Base-by-base conservation (phyloP, 1,140 invertebrate genomes). In the Bombus balteatus region DNA sequence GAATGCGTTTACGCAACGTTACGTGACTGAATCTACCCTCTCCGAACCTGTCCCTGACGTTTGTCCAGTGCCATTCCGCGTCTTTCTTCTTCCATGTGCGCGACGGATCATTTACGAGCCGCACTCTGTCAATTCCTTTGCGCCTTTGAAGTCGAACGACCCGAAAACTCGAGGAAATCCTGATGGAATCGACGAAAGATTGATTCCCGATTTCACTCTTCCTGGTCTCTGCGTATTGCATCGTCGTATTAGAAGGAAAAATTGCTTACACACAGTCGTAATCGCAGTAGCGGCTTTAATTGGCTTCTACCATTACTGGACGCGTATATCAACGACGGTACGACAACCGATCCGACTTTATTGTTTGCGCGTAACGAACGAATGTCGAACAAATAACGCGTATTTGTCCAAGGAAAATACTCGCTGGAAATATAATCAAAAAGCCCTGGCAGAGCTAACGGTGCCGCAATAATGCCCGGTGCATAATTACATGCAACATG, bases 81-180 rank as follows among this genome's bases (percentile, higher is more conserved):
- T n/a, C 28, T 59, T 82, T 82, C 59, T 62, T 57, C 78, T 15
- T 32, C 22, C 57, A 3, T 15, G 74, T 28, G 37, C 80, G 28
- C 70, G 15, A 59, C 25, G 53, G 18, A 70, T 59, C 83, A 81
- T 81, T 81, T 70, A 59, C 71, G 12, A 81, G 39, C 77, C 32
- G 5, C 41, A 0, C 18, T 53, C 18, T 22, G 47, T 81, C 83
- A 43, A 62, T 22, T 57, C 57, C 43, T 34, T 15, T 39, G 43
- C 32, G 34, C 65, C 85, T 82, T 81, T 82, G 85, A 86, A 70
- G 62, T 86, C 41, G 28, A 12, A 34, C 59, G 28, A 22, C 5
- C 18, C 47, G 47, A 53, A 53, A 53, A 53, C 10, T 34, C 15
- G 34, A 0, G n/a, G n/a, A 32, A 15, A 22, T 9, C 10, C 18